phyloP scores from a whole-genome alignment of 1,140 invertebrate species.

The Zaprionus ornatus region DNA sequence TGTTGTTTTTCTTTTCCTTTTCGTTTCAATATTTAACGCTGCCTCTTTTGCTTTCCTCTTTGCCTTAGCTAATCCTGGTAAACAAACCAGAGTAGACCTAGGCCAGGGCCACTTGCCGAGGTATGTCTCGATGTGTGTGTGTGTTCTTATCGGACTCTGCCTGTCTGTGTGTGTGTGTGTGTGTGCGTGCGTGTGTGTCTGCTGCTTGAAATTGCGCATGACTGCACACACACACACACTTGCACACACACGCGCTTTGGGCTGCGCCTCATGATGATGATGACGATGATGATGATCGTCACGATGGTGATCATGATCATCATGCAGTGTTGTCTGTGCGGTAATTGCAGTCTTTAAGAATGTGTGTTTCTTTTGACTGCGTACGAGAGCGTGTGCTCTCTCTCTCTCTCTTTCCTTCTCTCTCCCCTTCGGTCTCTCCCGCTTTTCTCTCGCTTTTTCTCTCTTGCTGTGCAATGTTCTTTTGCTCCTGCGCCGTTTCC shows the following conservation, averaged over 20 bases:
- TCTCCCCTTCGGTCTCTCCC: conserved; percentile 3
- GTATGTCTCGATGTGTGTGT: conserved; percentile 3
- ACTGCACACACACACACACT: conserved; percentile 44
- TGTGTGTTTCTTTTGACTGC: conserved; percentile 62
- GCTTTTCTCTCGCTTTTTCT: neutral
- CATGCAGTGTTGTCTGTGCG: conserved; percentile 45
- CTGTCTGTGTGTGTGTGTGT: conserved; percentile 11
- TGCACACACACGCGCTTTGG: conserved; percentile 24
- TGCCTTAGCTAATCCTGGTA: conserved; percentile 9
- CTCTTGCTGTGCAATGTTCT: neutral
- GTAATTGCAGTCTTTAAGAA: conserved; percentile 81
- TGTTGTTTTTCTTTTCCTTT: neutral
- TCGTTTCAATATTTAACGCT: neutral
- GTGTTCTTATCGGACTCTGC: conserved; percentile 3
- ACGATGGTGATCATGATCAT: conserved; percentile 21
- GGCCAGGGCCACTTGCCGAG: conserved; percentile 28
- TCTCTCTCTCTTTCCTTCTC: conserved; percentile 5
- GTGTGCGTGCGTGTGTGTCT: conserved; percentile 15
- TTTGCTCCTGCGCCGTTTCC: neutral
- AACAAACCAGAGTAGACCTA: conserved; percentile 34
- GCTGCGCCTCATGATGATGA: conserved; percentile 33
- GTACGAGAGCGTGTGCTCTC: neutral
- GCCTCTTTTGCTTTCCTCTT: neutral
- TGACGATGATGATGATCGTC: conserved; percentile 18
- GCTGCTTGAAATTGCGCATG: conserved; percentile 53